These are phyloP conservation scores for Philotrypesis tridentata DNA, from an alignment of 1,140 invertebrate species.

Conservation along the genomic window DNA sequence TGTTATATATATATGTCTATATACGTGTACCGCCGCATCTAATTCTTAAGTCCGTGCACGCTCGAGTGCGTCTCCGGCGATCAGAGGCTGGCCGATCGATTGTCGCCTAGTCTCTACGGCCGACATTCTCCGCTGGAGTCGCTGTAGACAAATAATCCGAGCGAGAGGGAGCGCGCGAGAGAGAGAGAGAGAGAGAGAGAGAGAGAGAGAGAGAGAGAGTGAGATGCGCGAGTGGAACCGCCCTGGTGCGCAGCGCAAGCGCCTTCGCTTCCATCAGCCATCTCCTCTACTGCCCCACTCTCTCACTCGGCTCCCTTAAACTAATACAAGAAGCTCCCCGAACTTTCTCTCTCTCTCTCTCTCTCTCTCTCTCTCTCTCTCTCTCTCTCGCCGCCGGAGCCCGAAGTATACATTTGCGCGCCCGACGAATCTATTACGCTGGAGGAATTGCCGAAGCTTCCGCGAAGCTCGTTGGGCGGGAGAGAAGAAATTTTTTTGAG, in stretches of 20 bases:
- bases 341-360: no score
- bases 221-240: background rate
- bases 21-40: background rate
- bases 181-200: background rate
- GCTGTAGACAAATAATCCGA: conserved; percentile 8
- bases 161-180: no score
- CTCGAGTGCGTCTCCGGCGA: background rate
- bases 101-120: background rate
- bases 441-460: background rate
- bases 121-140: conserved; percentile 1
- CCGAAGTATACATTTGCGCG: background rate
- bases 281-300: background rate
- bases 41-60: background rate
- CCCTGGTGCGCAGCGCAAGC: background rate
- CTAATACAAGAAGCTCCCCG: background rate
- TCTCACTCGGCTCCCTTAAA: background rate
- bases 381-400: no score
- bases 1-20: no score
- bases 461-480: background rate
- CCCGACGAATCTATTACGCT: background rate
- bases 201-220: background rate
- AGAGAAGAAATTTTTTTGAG: background rate
- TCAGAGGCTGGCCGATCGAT: background rate
- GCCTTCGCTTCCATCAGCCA: background rate
- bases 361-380: no score